phyloP scores from a whole-genome alignment of 2,113 vertebrate genomes.

The Picathartes gymnocephalus region DNA sequence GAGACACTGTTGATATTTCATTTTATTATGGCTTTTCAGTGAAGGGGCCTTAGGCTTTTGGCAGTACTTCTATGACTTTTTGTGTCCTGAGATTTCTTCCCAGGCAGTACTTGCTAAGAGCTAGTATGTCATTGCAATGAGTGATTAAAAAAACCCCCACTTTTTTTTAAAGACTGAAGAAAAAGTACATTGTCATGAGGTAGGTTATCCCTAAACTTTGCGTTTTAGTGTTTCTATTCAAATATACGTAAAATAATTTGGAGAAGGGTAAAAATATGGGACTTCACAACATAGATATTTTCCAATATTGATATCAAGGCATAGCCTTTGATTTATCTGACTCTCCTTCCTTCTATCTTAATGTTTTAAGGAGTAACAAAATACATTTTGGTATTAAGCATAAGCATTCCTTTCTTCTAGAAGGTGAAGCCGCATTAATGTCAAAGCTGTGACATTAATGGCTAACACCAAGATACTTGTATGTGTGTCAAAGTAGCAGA shows the following conservation, averaged over 20 bases:
- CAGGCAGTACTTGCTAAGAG: background rate
- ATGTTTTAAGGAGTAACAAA: background rate
- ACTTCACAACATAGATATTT: background rate
- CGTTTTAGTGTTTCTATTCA: background rate
- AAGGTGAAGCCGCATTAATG: background rate
- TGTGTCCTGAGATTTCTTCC: background rate
- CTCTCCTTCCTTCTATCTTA: background rate
- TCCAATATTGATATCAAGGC: background rate
- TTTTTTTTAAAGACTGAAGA: background rate
- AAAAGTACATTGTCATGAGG: background rate
- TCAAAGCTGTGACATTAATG: background rate
- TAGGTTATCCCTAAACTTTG: background rate
- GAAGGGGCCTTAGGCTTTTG: background rate
- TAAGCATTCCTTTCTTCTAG: background rate
- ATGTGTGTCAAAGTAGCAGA: background rate
- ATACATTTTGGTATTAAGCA: background rate
- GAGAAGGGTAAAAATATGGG: background rate
- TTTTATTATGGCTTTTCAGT: background rate
- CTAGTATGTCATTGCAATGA: background rate
- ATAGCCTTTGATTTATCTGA: background rate
- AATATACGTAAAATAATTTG: background rate
- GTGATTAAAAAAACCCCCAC: accelerated
- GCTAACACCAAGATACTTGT: background rate
- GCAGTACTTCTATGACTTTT: background rate
- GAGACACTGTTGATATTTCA: background rate